Base-by-base conservation (phyloP, 1,140 invertebrate genomes). In the Muscidifurax raptorellus region DNA sequence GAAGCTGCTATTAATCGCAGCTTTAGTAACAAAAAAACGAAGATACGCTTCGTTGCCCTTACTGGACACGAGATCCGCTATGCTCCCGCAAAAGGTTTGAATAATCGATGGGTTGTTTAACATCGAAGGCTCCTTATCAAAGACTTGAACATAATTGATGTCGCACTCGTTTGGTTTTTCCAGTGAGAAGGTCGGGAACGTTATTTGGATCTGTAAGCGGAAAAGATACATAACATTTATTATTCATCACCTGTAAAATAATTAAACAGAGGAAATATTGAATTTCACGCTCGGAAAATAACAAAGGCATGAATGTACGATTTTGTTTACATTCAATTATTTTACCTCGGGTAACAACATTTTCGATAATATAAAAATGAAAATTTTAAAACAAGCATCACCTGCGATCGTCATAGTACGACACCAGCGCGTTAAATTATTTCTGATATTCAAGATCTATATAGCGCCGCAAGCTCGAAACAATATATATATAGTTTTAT, bases 111-210 rank as follows among this genome's bases (percentile, higher is more conserved):
- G 92, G 86, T 86, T 82, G 71, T 80, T 72, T 32, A 32, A n/a
- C 85, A 96, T 92, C 86, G 96, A 95, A 32, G 96, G 96, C 80
- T 94, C 91, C 81, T 95, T 94, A 9, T 94, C 94, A 90, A 97
- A 97, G 71, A 98, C 94, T 90, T 97, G 96, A 66, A 97, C 93
- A 89, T 96, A 97, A 91, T 97, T 97, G 18, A 94, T 94, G n/a
- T 96, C 95, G 88, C 97, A 98, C 87, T 97, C 96, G 90, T 98
- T 97, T 1, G 97, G 96, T 87, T 95, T 95, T 66, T 94, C 94
- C 85, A 97, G 92, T 59, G 94, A 92, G 89, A 97, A 97, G 47
- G 91, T 88, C 40, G 94, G 91, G 89, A 97, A 97, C 71, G 94
- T 94, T 72, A 97, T 90, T 88, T 95, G 96, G 86, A 97, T 97